Percentiles rank a stretch among this genome's conserved stretches.
Evolutionary conservation across 2,113 vertebrate species (phyloP).

Genomic region (Spheniscus mendiculus): DNA sequence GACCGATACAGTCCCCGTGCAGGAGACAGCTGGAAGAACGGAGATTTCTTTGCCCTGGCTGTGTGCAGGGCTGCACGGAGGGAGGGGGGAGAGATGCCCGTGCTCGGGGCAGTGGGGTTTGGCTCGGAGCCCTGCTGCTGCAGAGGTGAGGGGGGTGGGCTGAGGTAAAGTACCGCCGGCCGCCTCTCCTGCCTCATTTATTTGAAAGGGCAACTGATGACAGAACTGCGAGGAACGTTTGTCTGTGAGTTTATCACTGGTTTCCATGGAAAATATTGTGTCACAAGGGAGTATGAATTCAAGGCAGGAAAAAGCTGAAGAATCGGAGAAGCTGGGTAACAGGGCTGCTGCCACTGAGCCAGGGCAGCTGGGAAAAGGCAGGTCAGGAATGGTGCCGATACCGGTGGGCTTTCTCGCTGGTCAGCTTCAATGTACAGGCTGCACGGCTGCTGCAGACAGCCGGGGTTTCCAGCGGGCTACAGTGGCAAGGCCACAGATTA

Average conservation of each 20-base stretch:
- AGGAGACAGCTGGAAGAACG: background rate
- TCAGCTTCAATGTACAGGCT: background rate
- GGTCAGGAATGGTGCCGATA: accelerated
- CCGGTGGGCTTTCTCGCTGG: accelerated
- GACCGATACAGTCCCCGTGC: background rate
- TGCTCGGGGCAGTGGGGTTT: background rate
- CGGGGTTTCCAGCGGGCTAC: background rate
- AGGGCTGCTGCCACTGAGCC: background rate
- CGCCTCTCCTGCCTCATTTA: background rate
- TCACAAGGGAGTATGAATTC: background rate
- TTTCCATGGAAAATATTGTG: constrained; percentile 53
- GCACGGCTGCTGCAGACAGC: accelerated
- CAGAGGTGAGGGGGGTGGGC: background rate
- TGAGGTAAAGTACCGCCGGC: background rate
- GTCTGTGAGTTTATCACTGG: background rate
- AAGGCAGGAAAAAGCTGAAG: background rate
- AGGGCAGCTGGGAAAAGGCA: background rate
- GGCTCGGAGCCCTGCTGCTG: background rate
- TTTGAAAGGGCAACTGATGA: background rate
- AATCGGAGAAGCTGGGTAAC: background rate
- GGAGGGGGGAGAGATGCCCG: background rate
- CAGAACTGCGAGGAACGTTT: background rate
- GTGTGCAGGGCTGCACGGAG: background rate
- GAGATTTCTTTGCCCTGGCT: background rate
- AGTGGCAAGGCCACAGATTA: background rate